Evolutionary conservation across 2,888 invertebrate species (phyloP), one percentile per base, ranked within the genome.

Genomic region (Carterocephalus palaemon): DNA sequence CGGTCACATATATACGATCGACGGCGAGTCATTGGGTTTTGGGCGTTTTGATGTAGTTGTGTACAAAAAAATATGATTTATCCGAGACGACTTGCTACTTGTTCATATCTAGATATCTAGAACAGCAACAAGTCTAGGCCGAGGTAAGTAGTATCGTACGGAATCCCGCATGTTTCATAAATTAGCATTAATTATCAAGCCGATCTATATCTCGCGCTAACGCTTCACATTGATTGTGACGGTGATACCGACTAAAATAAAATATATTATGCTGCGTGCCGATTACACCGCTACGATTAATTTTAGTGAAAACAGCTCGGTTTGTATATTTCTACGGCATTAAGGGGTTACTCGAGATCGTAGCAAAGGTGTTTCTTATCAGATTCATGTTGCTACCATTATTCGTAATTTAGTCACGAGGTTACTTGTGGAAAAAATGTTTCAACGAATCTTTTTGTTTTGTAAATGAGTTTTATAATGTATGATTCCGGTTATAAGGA

Each of bases 131-230:
- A 62, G 57, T 59, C 54, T 54, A 56, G 49, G 33, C 33, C 48
- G 24, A 31, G 43, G 12, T 43, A 46, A 31, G 41, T 49, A 57
- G 60, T 57, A 59, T 49, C 57, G 60, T 57, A 59, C 54, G 17
- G 50, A 63, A 65, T 57, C 59, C 60, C 57, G 54, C 54, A 53
- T 54, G 54, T 60, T 64, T 52, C 59, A 67, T 70, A 71, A 69
- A 75, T 76, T 75, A 70, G 67, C 73, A 75, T 77, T 72, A 67
- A 76, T 73, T 71, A 71, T 63, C 64, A 62, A 64, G 64, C 58
- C 58, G 72, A 75, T 73, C 66, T 52, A 54, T 70, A 71, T 71
- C 70, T 62, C 54, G 63, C 59, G 65, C 62, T 52, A 68, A 68
- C 59, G 60, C 31, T 67, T 67, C 60, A 58, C 67, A 66, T 67